A percentile compares a stretch with the other conserved stretches of the same genome.
These are phyloP conservation scores for Drosophila lacteicornis DNA, from an alignment of 1,140 invertebrate species.

Conservation along the genomic window DNA sequence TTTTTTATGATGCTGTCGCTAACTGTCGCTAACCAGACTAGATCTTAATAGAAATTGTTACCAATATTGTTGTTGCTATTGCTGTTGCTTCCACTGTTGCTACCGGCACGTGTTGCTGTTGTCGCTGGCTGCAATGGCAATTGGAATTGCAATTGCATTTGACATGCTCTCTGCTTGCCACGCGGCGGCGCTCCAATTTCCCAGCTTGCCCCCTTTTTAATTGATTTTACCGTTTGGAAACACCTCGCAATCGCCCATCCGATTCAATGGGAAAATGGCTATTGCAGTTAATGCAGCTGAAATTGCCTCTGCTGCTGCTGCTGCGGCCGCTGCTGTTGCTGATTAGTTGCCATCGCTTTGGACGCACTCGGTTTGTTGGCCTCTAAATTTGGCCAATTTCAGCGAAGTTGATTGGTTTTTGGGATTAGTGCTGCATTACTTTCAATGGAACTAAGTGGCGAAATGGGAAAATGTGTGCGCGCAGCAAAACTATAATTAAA, in stretches of 20 bases:
- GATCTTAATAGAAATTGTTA: constrained; percentile 38
- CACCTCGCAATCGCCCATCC: constrained; percentile 58
- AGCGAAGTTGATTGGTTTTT: constrained; percentile 48
- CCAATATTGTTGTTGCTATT: constrained; percentile 28
- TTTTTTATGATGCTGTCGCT: constrained; percentile 52
- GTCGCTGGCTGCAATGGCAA: constrained; percentile 16
- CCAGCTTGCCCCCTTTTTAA: constrained; percentile 57
- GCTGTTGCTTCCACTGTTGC: constrained; percentile 20
- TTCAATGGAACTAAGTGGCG: constrained; percentile 5
- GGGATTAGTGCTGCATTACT: constrained; percentile 24
- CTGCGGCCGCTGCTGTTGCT: constrained; percentile 5
- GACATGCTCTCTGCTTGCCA: constrained; percentile 29
- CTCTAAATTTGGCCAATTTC: constrained; percentile 49
- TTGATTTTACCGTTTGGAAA: constrained; percentile 68
- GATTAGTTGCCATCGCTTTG: constrained; percentile 38
- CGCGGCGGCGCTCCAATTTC: constrained; percentile 31
- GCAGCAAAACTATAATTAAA: constrained; percentile 19
- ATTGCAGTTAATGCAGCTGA: constrained; percentile 36
- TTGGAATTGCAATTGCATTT: constrained; percentile 36
- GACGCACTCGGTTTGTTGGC: constrained; percentile 21
- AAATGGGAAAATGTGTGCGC: constrained; percentile 17
- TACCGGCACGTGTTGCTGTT: constrained; percentile 16
- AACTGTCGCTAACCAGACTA: constrained; percentile 34
- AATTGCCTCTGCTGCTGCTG: constrained; percentile 7
- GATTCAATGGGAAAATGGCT: constrained; percentile 39